Percentiles rank a stretch among this genome's conserved stretches.
These are phyloP conservation scores for Scaptomyza reducta DNA, from an alignment of 2,888 invertebrate genomes.

Conservation along the genomic window DNA sequence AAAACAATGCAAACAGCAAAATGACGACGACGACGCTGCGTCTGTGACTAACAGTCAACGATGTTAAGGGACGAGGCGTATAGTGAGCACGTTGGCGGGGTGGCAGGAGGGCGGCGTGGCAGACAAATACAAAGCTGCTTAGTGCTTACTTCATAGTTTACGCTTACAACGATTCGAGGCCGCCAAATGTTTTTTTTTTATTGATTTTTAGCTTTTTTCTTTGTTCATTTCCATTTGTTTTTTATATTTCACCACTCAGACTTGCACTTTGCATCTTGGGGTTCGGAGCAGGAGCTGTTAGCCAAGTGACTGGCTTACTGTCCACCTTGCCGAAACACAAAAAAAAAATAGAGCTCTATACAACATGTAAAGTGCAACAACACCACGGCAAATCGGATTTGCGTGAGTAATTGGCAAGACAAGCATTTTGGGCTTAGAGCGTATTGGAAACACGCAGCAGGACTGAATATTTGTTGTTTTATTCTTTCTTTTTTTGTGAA, in stretches of 20 bases:
- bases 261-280: constrained; percentile 22
- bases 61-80: background rate
- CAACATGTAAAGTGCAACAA: constrained; percentile 36
- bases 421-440: constrained; percentile 55
- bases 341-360: background rate
- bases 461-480: constrained; percentile 22
- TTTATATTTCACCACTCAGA: constrained; percentile 1
- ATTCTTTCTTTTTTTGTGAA: constrained; percentile 53
- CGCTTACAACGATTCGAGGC: constrained; percentile 52
- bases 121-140: constrained; percentile 73
- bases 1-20: constrained; percentile 68
- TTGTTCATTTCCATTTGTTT: background rate
- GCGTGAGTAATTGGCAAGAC: constrained; percentile 80
- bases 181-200: constrained; percentile 67
- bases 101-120: constrained; percentile 1
- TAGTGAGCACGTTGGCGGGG: background rate
- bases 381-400: constrained; percentile 77
- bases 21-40: constrained; percentile 69
- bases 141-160: constrained; percentile 76
- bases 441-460: constrained; percentile 46
- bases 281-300: constrained; percentile 17
- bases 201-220: constrained; percentile 64
- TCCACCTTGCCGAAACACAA: constrained; percentile 29
- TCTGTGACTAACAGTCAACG: constrained; percentile 69
- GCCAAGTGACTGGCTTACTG: constrained; percentile 39